Conservation (phyloP, 2,797 vertebrate genomes). For the Epinephelus malabaricus region DNA sequence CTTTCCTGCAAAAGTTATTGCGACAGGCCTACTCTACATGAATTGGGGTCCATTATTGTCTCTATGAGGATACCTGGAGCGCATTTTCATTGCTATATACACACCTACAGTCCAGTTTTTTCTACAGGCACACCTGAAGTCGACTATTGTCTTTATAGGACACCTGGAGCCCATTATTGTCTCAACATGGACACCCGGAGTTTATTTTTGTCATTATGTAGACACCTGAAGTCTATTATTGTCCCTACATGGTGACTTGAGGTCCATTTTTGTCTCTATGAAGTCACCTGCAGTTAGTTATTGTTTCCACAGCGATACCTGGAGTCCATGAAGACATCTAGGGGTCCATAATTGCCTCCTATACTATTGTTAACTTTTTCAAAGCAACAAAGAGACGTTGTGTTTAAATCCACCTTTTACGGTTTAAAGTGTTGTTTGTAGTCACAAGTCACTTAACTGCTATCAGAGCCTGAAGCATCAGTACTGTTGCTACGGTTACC, state of each 20-base stretch:
- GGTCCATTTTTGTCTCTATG: background rate
- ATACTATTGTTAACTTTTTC: background rate
- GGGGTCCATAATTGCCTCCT: background rate
- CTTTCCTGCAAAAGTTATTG: no score
- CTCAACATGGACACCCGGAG: background rate
- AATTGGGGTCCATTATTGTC: no score
- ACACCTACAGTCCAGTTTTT: background rate
- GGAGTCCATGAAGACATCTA: background rate
- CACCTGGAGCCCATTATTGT: background rate
- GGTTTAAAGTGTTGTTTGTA: constrained; percentile 1
- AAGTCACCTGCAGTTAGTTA: background rate
- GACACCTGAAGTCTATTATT: background rate
- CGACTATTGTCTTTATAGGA: background rate
- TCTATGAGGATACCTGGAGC: background rate
- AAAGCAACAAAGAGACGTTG: background rate
- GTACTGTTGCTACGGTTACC: constrained; percentile 45
- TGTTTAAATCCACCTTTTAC: constrained; percentile 2
- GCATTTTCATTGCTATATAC: no score
- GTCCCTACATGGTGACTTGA: background rate
- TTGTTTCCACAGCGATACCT: background rate
- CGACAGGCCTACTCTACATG: no score
- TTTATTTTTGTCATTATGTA: background rate
- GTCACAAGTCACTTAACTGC: background rate
- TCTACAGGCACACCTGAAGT: background rate
- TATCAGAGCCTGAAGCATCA: constrained; percentile 8